These are phyloP conservation scores for Podarcis cretensis DNA, from an alignment of 2,113 vertebrate genomes.

Conservation along the genomic window DNA sequence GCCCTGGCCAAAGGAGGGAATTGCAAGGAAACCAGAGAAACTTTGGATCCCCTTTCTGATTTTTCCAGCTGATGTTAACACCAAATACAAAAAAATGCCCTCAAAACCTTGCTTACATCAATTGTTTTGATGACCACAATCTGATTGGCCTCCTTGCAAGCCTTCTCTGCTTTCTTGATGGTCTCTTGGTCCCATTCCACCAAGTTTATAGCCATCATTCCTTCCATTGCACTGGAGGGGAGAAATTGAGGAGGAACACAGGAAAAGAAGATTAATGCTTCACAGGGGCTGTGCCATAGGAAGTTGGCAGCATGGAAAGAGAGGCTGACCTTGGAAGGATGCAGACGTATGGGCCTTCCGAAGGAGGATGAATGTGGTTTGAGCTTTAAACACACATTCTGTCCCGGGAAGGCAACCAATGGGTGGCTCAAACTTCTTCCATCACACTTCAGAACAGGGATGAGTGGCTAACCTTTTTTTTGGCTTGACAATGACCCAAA, in stretches of 20 bases:
- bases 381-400: not conserved
- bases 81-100: not conserved
- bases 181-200: slow-evolving; percentile 70
- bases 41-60: not conserved
- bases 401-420: not conserved
- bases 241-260: not conserved
- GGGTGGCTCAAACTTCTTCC: not conserved
- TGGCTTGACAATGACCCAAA: too few species aligned
- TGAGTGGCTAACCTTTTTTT: too few species aligned
- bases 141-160: slow-evolving; percentile 66
- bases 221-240: slow-evolving; percentile 62
- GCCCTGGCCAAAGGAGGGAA: not conserved
- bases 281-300: not conserved
- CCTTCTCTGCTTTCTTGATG: slow-evolving; percentile 63
- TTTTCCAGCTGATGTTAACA: not conserved
- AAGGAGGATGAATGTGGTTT: not conserved
- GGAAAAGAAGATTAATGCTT: not conserved
- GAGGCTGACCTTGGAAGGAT: not conserved
- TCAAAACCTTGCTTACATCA: slow-evolving; percentile 45
- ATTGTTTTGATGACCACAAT: slow-evolving; percentile 63
- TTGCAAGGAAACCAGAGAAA: not conserved
- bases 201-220: slow-evolving; percentile 55
- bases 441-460: not conserved
- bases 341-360: not conserved
- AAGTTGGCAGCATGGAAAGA: not conserved